These are phyloP conservation scores for Dipodomys ordii DNA, from an alignment of 2,113 vertebrate species.

Conservation along the genomic window DNA sequence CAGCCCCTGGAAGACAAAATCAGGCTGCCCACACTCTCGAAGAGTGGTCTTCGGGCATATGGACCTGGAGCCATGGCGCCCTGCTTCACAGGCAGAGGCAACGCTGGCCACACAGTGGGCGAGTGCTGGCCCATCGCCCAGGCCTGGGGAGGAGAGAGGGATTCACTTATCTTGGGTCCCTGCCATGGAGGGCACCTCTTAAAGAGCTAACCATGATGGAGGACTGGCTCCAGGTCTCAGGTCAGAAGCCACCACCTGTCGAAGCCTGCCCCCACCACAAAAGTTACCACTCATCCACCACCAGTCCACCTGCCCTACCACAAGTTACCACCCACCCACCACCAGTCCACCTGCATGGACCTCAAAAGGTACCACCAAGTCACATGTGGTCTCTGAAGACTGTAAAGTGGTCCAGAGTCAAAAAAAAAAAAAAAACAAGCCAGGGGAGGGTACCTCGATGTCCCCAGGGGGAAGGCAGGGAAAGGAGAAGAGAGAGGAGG, in stretches of 20 bases:
- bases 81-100: no score
- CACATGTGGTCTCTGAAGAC: neutral
- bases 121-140: neutral
- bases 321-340: fast-evolving
- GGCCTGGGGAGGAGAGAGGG: neutral
- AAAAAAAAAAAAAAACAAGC: neutral
- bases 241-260: neutral
- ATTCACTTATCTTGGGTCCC: no score
- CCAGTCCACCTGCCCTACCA: neutral
- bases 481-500: no score
- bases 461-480: neutral
- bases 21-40: neutral
- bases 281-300: fast-evolving
- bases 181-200: no score
- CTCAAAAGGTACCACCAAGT: neutral
- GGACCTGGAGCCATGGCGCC: no score
- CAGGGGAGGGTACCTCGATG: neutral
- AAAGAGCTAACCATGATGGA: neutral
- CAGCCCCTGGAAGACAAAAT: neutral
- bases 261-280: neutral
- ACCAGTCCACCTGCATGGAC: fast-evolving
- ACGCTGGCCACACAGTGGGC: neutral
- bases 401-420: neutral
- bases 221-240: fast-evolving
- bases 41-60: no score